These are phyloP conservation scores for Lagorchestes hirsutus DNA, from an alignment of 2,797 vertebrate genomes.

Conservation along the genomic window DNA sequence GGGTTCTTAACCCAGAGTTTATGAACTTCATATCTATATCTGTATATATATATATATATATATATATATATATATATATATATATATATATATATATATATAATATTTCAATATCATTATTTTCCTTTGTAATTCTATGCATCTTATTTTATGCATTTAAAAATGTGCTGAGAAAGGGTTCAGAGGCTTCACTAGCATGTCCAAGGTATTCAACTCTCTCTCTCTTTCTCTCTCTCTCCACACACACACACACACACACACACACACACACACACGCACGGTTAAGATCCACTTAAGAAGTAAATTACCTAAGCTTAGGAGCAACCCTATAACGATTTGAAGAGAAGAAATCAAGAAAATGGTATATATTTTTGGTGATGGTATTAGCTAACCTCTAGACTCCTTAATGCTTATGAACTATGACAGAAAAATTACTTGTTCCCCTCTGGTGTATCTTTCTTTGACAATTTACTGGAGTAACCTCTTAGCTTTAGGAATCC, in stretches of 20 bases:
- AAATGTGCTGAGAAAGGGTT: background rate
- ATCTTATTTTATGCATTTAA: background rate
- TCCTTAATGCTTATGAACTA: slow-evolving; percentile 64
- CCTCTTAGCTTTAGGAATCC: slow-evolving; percentile 71
- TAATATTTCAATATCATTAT: background rate
- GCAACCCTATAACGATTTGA: background rate
- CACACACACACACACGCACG: background rate
- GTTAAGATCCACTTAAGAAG: background rate
- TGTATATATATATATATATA: no score
- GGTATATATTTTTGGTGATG: slow-evolving; percentile 64
- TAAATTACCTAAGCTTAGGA: background rate
- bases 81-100: background rate
- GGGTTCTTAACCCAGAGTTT: background rate
- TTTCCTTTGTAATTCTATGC: background rate
- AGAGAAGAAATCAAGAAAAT: slow-evolving; percentile 44
- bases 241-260: background rate
- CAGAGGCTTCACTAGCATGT: background rate
- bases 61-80: no score
- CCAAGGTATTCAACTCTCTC: background rate
- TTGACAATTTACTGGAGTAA: slow-evolving; percentile 70
- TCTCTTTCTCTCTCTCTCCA: background rate
- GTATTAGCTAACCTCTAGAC: slow-evolving; percentile 60
- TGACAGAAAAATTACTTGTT: slow-evolving; percentile 43
- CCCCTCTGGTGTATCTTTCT: slow-evolving; percentile 70
- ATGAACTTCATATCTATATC: background rate